Evolutionary conservation across 1,140 invertebrate species (phyloP).

Genomic region (Aphaenogaster rudis): DNA sequence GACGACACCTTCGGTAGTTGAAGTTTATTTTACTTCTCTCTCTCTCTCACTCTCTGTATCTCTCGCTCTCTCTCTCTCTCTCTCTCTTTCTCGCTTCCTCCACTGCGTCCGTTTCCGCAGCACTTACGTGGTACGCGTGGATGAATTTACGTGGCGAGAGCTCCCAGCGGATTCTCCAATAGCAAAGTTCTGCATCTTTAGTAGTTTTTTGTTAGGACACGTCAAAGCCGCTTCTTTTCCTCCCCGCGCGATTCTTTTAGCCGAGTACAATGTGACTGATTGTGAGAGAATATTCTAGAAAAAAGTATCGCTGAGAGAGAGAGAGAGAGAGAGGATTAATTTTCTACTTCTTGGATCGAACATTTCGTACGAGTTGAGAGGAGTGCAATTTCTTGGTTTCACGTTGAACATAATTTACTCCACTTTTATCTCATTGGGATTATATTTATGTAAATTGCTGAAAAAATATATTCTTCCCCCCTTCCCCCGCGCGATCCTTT

Average conservation of each 20-base stretch:
- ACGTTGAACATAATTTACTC: neutral
- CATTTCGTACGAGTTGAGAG: neutral
- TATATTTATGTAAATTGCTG: too few relatives aligned
- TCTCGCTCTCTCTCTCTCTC: neutral
- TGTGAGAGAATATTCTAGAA: slow-evolving; percentile 1
- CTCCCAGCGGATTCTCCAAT: neutral
- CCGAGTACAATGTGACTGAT: neutral
- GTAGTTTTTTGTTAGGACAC: neutral
- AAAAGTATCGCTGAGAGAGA: neutral
- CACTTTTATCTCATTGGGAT: neutral
- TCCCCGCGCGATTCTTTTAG: neutral
- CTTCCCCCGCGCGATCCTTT: too few relatives aligned
- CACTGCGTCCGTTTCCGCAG: neutral
- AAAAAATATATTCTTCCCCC: too few relatives aligned
- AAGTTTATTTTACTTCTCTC: slow-evolving; percentile 6
- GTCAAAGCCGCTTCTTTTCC: neutral
- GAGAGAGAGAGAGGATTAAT: neutral
- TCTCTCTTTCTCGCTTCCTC: neutral
- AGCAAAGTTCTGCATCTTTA: neutral
- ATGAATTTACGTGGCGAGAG: slow-evolving; percentile 5
- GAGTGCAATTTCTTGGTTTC: neutral
- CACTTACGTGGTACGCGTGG: slow-evolving; percentile 4
- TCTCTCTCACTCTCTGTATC: neutral
- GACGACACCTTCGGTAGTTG: slow-evolving; percentile 40
- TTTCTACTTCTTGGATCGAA: neutral